Evolutionary conservation across 2,888 invertebrate species (phyloP).

Genomic region (Tetragonisca angustula): DNA sequence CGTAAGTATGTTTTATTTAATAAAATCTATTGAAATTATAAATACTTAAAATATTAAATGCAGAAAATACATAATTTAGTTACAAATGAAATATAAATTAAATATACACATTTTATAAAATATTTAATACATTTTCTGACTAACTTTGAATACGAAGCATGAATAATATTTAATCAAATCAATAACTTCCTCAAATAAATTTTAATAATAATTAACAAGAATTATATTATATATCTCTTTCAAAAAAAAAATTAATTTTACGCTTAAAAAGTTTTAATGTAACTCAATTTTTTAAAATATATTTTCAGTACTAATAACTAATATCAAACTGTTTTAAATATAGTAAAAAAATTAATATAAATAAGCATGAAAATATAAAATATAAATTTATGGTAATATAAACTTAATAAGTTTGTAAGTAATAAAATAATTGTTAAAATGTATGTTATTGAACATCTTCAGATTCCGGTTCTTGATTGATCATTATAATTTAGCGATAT

Average conservation of each 20-base stretch:
- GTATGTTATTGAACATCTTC: background rate
- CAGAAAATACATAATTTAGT: constrained; percentile 18
- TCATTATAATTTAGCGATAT: background rate
- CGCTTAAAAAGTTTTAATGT: background rate
- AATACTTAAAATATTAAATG: background rate
- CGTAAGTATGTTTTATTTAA: background rate
- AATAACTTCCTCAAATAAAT: constrained; percentile 20
- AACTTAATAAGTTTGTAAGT: background rate
- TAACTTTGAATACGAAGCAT: constrained; percentile 1
- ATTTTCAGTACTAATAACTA: background rate
- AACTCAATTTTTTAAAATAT: background rate
- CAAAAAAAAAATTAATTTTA: background rate
- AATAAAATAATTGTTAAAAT: background rate
- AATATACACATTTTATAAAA: background rate
- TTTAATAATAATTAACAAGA: constrained; percentile 7
- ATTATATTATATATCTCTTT: background rate
- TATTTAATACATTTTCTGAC: constrained; percentile 19
- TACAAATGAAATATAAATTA: background rate
- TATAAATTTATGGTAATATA: background rate
- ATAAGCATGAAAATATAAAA: background rate
- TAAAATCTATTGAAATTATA: background rate
- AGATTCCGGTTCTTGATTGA: too few relatives aligned
- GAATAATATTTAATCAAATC: constrained; percentile 35
- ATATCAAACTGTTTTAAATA: background rate
- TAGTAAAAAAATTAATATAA: background rate